phyloP scores from a whole-genome alignment of 2,888 invertebrate genomes.

The Drosophila cracens region DNA sequence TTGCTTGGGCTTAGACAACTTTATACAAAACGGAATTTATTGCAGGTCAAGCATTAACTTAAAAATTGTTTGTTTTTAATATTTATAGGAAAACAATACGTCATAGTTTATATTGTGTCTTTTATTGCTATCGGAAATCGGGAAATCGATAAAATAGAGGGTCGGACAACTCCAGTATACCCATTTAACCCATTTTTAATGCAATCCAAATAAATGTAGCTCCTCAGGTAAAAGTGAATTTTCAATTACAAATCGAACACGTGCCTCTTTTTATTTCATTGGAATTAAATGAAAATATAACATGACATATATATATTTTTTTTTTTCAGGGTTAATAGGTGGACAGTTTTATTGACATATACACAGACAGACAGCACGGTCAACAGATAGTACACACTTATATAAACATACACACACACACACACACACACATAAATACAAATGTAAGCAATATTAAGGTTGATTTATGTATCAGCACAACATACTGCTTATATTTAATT shows the following conservation, averaged over 20 bases:
- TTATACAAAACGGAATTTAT: background rate
- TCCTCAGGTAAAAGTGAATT: background rate
- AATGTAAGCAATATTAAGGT: constrained; percentile 25
- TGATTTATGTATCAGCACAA: constrained; percentile 44
- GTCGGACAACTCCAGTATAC: background rate
- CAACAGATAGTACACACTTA: constrained; percentile 45
- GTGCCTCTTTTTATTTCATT: constrained; percentile 2
- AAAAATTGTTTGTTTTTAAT: background rate
- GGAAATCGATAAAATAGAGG: background rate
- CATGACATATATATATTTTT: background rate
- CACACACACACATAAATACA: constrained; percentile 17
- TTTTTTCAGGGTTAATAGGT: constrained; percentile 23
- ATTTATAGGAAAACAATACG: background rate
- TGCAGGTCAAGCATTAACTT: background rate
- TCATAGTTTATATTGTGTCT: background rate
- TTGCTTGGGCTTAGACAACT: too few species aligned
- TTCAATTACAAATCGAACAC: constrained; percentile 14
- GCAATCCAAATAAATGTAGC: background rate
- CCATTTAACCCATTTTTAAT: background rate
- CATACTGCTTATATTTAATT: constrained; percentile 24
- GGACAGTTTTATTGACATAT: constrained; percentile 44
- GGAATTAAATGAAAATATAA: constrained; percentile 2
- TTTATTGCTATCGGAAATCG: background rate
- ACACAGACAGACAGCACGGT: constrained; percentile 41
- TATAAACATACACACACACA: constrained; percentile 15